Evolutionary conservation across 2,888 invertebrate species (phyloP).

Genomic region (Strigamia transsilvanica): DNA sequence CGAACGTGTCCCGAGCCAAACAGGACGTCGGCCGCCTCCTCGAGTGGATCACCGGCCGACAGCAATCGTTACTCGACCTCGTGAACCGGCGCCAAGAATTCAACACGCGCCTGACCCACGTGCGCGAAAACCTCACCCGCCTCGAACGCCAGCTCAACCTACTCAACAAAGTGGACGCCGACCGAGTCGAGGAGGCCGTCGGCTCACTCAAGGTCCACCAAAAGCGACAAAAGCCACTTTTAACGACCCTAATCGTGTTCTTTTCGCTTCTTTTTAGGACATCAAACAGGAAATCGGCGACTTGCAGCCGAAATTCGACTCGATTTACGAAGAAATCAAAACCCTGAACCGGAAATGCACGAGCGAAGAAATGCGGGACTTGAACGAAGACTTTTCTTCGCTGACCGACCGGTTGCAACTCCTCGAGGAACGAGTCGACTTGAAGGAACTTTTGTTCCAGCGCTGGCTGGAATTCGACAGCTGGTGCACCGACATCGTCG

Average conservation of each 20-base stretch:
- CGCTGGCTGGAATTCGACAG: conserved; percentile 82
- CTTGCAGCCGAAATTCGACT: conserved; percentile 78
- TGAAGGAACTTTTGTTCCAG: conserved; percentile 61
- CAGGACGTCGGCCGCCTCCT: conserved; percentile 77
- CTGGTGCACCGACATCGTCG: conserved; percentile 81
- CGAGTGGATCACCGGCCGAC: conserved; percentile 77
- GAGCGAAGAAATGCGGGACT: conserved; percentile 76
- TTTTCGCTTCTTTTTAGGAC: conserved; percentile 62
- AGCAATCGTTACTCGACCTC: conserved; percentile 82
- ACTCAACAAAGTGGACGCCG: conserved; percentile 81
- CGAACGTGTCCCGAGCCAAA: conserved; percentile 78
- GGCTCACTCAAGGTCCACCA: conserved; percentile 65
- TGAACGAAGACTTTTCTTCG: conserved; percentile 79
- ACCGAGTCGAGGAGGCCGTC: conserved; percentile 80
- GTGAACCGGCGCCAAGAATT: conserved; percentile 78
- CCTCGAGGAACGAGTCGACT: conserved; percentile 61
- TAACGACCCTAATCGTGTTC: too few relatives aligned
- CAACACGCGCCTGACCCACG: conserved; percentile 78
- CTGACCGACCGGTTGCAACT: conserved; percentile 79
- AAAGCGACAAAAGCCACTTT: too few relatives aligned
- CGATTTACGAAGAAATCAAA: conserved; percentile 84
- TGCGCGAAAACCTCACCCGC: conserved; percentile 81
- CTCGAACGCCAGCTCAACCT: conserved; percentile 76
- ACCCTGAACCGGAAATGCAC: conserved; percentile 74
- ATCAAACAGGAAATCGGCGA: conserved; percentile 85